Evolutionary conservation across 2,888 invertebrate genomes (phyloP), one percentile per base, ranked within the genome.

Genomic region (Petrolisthes cinctipes): DNA sequence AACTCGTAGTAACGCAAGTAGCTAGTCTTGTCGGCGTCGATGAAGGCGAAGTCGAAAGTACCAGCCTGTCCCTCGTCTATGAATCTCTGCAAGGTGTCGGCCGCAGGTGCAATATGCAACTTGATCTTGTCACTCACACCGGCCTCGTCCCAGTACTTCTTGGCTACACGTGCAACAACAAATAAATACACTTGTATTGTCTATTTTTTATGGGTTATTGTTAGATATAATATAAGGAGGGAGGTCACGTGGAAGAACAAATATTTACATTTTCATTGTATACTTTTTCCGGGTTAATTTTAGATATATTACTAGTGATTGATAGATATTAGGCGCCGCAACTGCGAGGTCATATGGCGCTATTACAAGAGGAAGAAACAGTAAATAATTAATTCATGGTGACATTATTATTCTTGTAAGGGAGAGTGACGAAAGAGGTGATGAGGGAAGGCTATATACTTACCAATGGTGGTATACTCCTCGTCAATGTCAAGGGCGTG

Each of bases 1-100:
- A 91, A 87, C 82, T 93, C 92, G 91, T 93, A 94, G 91, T 93
- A 93, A 20, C 91, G 91, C 61, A 91, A 89, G 91, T 93, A 93
- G 88, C 92, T 92, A 6, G n/a, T 79, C 90, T 94, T 92, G 90
- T 93, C 93, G 85, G 93, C 89, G 86, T 91, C 90, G 76, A 93
- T 92, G 91, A 93, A 93, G 51, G 92, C 92, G 88, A 92, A 92
- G 89, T 93, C 93, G 87, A 91, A 93, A 3, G 92, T 92, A 7
- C 92, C 92, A 0, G 88, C 86, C 85, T 92, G 91, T 23, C 92
- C 92, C 14, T 91, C 89, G 3, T 89, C 91, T 5, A 92, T 76
- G 53, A 92, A 87, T 20, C 90, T 90, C 71, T 92, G 92, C 88
- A 92, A 89, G 37, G 90, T 91, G 11, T 90, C 89, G 3, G 37